Evolutionary conservation across 2,797 vertebrate genomes (phyloP), one percentile per base, ranked within the genome.

Genomic region (Falco rusticolus): DNA sequence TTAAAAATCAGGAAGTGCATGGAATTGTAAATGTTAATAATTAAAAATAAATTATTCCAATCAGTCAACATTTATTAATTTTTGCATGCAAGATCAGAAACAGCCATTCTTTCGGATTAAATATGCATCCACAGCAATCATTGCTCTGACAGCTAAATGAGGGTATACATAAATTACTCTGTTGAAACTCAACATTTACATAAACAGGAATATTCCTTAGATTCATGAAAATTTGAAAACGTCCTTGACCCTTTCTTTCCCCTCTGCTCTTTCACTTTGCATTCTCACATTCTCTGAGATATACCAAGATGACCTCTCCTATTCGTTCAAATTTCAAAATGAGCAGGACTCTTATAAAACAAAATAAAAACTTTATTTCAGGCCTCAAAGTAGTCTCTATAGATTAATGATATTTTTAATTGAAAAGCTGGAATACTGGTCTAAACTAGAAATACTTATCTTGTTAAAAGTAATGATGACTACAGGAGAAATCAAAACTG

Each of bases 1-100:
- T 89, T 93, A 82, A 91, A 84, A 94, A 83, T 47, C 74, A 91
- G 18, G 31, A 92, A 87, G 47, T 3, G 2, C 5, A 25, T 53
- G 19, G 31, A 92, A 94, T 71, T 90, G 39, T 71, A 89, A 75
- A 91, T 87, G 56, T 61, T 91, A 87, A 84, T 95, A 79, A 68
- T 69, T 2, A 87, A 77, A 93, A 89, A 84, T 65, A 93, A 87
- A 78, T 87, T 81, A 89, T 95, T 93, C 77, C 31, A 91, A 94
- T 92, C 64, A 77, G 13, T 50, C 20, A 48, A 69, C 10, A 61
- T 90, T 90, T 91, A 72, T 66, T 19, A 65, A 17, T 83, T 90
- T 90, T 93, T 93, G 39, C 53, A 56, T 69, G 39, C 14, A 66
- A 87, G 25, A 92, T 77, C 43, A 94, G 79, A 91, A 96, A 80